Conservation (phyloP, 2,113 vertebrate genomes). For the Erythrocercus mccallii region DNA sequence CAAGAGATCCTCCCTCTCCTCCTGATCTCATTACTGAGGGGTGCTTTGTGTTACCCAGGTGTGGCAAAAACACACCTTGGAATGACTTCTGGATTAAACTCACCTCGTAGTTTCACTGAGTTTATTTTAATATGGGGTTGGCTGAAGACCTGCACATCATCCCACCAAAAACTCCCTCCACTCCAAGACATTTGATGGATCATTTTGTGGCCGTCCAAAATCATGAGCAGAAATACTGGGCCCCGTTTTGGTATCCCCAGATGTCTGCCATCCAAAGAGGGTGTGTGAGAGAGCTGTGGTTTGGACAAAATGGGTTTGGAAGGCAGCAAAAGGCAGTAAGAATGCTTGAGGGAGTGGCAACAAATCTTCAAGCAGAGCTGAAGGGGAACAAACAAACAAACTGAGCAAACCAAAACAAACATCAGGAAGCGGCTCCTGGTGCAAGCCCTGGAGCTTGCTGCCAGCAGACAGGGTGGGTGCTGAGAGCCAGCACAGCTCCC, state of each 20-base stretch:
- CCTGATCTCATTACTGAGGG: not conserved
- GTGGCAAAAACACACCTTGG: not conserved
- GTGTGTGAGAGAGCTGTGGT: not conserved
- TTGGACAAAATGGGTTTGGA: fast-evolving
- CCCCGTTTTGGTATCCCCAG: not conserved
- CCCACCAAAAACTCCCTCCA: not conserved
- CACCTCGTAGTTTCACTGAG: not conserved
- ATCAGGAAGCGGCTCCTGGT: not conserved
- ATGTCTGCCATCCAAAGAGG: not conserved
- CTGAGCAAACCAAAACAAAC: not conserved
- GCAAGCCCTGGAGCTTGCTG: not conserved
- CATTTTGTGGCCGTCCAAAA: not conserved
- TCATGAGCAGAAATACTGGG: not conserved
- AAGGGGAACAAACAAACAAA: not conserved
- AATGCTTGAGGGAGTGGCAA: not conserved
- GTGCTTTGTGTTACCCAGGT: not conserved
- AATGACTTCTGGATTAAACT: not conserved
- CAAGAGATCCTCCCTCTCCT: not conserved
- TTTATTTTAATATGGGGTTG: not conserved
- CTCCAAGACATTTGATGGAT: not conserved
- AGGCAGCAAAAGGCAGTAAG: not conserved
- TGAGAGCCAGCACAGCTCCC: not conserved
- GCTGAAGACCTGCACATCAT: not conserved
- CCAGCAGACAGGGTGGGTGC: not conserved
- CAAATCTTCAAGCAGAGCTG: not conserved